phyloP scores from a whole-genome alignment of 1,140 invertebrate genomes.

The Anoplophora glabripennis region DNA sequence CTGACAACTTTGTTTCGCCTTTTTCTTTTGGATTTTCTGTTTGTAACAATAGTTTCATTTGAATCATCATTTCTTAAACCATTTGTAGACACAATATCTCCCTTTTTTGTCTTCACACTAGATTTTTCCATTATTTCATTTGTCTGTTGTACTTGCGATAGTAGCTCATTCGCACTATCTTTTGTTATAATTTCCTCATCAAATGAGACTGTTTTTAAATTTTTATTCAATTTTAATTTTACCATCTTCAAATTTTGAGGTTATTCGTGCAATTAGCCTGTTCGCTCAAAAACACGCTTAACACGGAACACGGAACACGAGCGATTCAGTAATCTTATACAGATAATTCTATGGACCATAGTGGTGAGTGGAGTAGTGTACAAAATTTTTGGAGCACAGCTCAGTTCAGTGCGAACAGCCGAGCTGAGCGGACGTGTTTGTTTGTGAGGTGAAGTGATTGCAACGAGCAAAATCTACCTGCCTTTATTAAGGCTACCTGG shows the following conservation, averaged over 20 bases:
- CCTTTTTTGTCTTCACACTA: conserved; percentile 8
- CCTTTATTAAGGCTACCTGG: too few species aligned
- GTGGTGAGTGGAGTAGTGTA: too few species aligned
- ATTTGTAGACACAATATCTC: background rate
- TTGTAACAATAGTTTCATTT: background rate
- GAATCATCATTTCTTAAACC: background rate
- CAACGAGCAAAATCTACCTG: too few species aligned
- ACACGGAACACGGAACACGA: too few species aligned
- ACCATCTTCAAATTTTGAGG: background rate
- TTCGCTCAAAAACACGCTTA: too few species aligned
- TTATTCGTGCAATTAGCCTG: too few species aligned
- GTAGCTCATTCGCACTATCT: conserved; percentile 18
- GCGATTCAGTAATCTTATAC: too few species aligned
- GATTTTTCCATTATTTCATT: background rate
- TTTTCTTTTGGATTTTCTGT: background rate
- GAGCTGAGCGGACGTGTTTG: too few species aligned
- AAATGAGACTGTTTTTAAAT: conserved; percentile 18
- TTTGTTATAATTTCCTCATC: conserved; percentile 33
- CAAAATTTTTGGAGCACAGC: too few species aligned
- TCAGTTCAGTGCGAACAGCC: too few species aligned
- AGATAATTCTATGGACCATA: too few species aligned
- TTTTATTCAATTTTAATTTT: conserved; percentile 13
- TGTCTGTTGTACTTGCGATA: background rate
- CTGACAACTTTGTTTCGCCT: background rate
- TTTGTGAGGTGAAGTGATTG: too few species aligned